These are phyloP conservation scores for Oenanthe melanoleuca DNA, from an alignment of 2,113 vertebrate genomes.

Conservation along the genomic window DNA sequence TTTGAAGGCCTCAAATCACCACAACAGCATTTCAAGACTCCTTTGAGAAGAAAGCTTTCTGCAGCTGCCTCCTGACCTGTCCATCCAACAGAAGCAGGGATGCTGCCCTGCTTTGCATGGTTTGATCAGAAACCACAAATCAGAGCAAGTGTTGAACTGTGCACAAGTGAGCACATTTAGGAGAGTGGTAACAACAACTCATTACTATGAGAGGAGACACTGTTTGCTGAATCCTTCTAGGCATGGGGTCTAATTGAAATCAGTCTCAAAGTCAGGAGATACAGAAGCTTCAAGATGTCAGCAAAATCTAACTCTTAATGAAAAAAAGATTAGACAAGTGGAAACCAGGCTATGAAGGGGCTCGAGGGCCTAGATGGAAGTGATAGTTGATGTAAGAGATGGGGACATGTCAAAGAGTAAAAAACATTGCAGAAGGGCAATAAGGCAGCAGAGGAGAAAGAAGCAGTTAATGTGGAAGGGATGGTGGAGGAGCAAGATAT, in stretches of 20 bases:
- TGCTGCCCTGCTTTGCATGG: neutral
- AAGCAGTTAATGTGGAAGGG: neutral
- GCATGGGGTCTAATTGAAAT: neutral
- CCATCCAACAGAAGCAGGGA: neutral
- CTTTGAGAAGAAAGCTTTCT: neutral
- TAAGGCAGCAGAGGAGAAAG: neutral
- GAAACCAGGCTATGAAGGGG: neutral
- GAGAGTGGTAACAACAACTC: neutral
- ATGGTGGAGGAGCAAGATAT: neutral
- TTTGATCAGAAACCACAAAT: neutral
- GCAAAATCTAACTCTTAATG: slow-evolving; percentile 3
- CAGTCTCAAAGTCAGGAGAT: neutral
- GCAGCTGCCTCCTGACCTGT: neutral
- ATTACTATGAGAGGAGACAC: neutral
- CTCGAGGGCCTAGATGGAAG: slow-evolving; percentile 2
- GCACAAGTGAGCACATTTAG: neutral
- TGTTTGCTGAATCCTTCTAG: neutral
- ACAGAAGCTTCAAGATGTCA: neutral
- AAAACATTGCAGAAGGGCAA: neutral
- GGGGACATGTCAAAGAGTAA: neutral
- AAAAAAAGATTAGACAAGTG: slow-evolving; percentile 33
- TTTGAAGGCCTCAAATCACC: neutral
- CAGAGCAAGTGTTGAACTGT: neutral
- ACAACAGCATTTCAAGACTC: neutral
- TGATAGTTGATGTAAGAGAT: slow-evolving; percentile 21